These are phyloP conservation scores for Pogonomyrmex californicus DNA, from an alignment of 1,140 invertebrate species.

Conservation along the genomic window DNA sequence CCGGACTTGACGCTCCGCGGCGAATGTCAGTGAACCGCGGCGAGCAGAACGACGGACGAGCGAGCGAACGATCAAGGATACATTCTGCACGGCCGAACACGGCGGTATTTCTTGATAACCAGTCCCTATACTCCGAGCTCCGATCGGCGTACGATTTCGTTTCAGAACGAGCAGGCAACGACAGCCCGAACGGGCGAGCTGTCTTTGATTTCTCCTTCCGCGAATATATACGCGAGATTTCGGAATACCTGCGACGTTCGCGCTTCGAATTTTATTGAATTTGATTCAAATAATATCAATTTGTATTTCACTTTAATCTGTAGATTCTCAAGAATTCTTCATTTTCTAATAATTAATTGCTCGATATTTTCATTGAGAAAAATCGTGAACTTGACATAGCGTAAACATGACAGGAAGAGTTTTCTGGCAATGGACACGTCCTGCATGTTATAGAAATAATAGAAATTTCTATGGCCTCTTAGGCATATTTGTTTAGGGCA, in stretches of 20 bases:
- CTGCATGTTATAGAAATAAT: too few relatives aligned
- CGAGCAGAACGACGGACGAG: conserved; percentile 66
- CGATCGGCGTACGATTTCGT: conserved; percentile 3
- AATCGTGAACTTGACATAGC: too few relatives aligned
- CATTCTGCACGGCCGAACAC: conserved; percentile 48
- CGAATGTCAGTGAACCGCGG: conserved; percentile 79
- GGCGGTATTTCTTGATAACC: conserved; percentile 32
- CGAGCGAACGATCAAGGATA: conserved; percentile 73
- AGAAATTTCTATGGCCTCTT: too few relatives aligned
- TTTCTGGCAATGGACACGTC: too few relatives aligned
- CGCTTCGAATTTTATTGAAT: too few relatives aligned
- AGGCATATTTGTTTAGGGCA: too few relatives aligned
- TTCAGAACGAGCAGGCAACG: neutral
- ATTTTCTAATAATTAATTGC: too few relatives aligned
- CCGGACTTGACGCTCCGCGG: conserved; percentile 68
- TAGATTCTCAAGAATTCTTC: too few relatives aligned
- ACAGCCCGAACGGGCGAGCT: neutral
- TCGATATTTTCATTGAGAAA: too few relatives aligned
- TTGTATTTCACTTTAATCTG: too few relatives aligned
- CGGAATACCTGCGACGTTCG: neutral
- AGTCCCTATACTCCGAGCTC: neutral
- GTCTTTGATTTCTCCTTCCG: neutral
- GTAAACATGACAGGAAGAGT: too few relatives aligned
- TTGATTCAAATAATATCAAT: too few relatives aligned
- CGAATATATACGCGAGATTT: neutral